Evolutionary conservation across 1,140 invertebrate species (phyloP), one percentile per base, ranked within the genome.

Genomic region (Procambarus clarkii): DNA sequence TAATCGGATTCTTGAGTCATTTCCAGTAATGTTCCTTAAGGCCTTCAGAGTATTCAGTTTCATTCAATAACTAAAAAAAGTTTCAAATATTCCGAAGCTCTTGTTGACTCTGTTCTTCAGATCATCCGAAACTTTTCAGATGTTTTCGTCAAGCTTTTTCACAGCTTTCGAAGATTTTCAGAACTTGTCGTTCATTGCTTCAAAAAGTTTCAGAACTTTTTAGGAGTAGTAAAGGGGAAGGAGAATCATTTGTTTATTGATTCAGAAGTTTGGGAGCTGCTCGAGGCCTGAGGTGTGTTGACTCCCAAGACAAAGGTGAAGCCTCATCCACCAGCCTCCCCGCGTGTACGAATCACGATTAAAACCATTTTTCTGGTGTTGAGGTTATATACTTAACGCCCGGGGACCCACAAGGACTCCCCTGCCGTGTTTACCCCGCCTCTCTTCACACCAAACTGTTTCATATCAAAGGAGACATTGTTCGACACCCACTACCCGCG

Each of bases 301-400:
- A 87, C 85, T 87, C 85, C 4, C 48, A 60, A 87, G 85, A 87
- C 85, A 87, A 87, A 87, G 76, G 85, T 79, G 85, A 87, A 87
- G 85, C 85, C 24, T 58, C 76, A n/a, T 78, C 44, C 11, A 58
- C 21, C 34, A 58, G 34, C 24, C 69, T 76, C 45, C 4, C 69
- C 50, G 9, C 69, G 69, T 54, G 69, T 86, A n/a, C 71, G 69
- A 76, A 86, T 86, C 84, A 86, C 85, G 85, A 87, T 87, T 87
- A 87, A 77, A 87, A 44, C 74, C 71, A 58, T 58, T 87, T 87
- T 79, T 86, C 24, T 46, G 5, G 24, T 77, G 9, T 77, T 86
- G 0, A 34, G 45, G 69, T 58, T 86, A 74, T 76, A 74, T 86
- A 74, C 71, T 50, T 86, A 74, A 86, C 84, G 44, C 84, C 45